A percentile compares a stretch with the other conserved stretches of the same genome.
These are phyloP conservation scores for Centruroides sculpturatus DNA, from an alignment of 1,140 invertebrate genomes.

Conservation along the genomic window DNA sequence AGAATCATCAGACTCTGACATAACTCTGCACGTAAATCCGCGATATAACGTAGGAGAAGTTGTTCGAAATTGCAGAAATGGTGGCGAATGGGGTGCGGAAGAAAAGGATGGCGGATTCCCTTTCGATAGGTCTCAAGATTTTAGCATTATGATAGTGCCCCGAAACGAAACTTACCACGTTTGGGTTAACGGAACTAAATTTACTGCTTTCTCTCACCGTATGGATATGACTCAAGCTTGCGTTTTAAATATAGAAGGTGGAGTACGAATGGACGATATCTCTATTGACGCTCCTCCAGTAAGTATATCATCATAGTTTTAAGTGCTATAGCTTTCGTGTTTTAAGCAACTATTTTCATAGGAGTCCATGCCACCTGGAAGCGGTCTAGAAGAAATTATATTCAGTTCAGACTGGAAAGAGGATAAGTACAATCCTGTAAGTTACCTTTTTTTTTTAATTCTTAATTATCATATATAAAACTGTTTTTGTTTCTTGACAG, in stretches of 20 bases:
- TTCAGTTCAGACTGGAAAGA: neutral
- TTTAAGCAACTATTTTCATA: neutral
- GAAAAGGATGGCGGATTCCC: conserved; percentile 31
- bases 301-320: neutral
- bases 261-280: conserved; percentile 36
- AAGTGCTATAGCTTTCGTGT: neutral
- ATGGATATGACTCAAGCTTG: conserved; percentile 45
- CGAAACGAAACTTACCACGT: conserved; percentile 2
- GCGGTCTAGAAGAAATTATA: neutral
- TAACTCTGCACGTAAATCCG: conserved; percentile 15
- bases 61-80: conserved; percentile 12
- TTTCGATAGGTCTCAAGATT: conserved; percentile 45
- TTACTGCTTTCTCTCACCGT: conserved; percentile 53
- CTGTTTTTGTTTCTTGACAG: too few species aligned
- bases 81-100: conserved; percentile 10
- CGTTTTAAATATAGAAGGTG: conserved; percentile 52
- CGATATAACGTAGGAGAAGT: conserved; percentile 6
- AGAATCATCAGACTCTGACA: conserved; percentile 2
- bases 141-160: conserved; percentile 58
- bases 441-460: neutral
- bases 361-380: neutral
- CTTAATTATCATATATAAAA: neutral
- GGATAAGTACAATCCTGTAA: neutral
- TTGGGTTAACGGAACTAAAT: conserved; percentile 52
- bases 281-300: conserved; percentile 7